These are phyloP conservation scores for Apoderus coryli DNA, from an alignment of 2,888 invertebrate genomes.

Conservation along the genomic window DNA sequence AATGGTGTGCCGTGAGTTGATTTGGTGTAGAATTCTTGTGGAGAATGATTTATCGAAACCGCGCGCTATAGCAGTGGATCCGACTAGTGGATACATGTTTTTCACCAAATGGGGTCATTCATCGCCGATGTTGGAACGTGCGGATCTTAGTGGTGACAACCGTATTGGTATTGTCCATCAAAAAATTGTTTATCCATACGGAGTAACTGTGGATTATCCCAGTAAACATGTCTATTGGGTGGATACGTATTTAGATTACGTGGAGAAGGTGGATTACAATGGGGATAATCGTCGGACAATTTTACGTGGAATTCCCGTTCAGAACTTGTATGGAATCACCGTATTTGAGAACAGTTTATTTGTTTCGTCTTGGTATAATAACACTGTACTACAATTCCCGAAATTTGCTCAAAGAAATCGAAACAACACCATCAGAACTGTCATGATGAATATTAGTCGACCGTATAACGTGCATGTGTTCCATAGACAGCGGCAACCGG, in stretches of 20 bases:
- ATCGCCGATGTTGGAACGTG: slow-evolving; percentile 47
- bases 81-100: slow-evolving; percentile 59
- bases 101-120: slow-evolving; percentile 60
- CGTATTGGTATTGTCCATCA: slow-evolving; percentile 44
- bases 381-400: slow-evolving; percentile 45
- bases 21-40: slow-evolving; percentile 53
- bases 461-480: slow-evolving; percentile 55
- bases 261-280: slow-evolving; percentile 65
- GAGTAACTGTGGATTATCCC: slow-evolving; percentile 57
- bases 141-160: slow-evolving; percentile 48
- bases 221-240: slow-evolving; percentile 63
- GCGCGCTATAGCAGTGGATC: slow-evolving; percentile 64
- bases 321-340: slow-evolving; percentile 54
- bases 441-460: slow-evolving; percentile 38
- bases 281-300: slow-evolving; percentile 50
- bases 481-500: slow-evolving; percentile 65
- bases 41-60: slow-evolving; percentile 48
- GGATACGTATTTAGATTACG: slow-evolving; percentile 64
- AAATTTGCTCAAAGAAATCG: slow-evolving; percentile 39
- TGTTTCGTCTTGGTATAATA: slow-evolving; percentile 56
- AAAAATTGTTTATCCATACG: slow-evolving; percentile 65
- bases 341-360: slow-evolving; percentile 61
- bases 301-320: slow-evolving; percentile 38
- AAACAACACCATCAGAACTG: slow-evolving; percentile 21
- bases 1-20: slow-evolving; percentile 31